phyloP scores from a whole-genome alignment of 2,113 vertebrate genomes.

The Sturnus vulgaris region DNA sequence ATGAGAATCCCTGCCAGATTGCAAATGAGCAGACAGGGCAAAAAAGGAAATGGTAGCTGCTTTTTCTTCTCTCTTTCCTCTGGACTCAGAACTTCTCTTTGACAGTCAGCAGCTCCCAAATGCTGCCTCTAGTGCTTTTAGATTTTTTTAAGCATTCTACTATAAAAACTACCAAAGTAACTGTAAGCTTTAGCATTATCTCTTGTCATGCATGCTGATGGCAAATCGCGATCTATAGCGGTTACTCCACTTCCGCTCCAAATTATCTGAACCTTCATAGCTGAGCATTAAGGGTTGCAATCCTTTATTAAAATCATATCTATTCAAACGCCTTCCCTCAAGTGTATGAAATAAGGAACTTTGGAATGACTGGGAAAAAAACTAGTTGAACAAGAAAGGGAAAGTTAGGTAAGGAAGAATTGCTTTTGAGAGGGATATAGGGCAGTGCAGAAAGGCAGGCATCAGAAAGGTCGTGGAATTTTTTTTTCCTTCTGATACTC shows the following conservation, averaged over 20 bases:
- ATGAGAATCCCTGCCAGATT: background rate
- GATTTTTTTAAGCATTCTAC: background rate
- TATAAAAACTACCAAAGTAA: background rate
- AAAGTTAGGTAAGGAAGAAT: background rate
- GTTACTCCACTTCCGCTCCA: background rate
- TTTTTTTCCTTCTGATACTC: background rate
- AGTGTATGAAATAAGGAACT: background rate
- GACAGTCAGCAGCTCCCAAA: background rate
- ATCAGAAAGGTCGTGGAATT: background rate
- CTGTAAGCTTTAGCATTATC: background rate
- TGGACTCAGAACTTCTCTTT: background rate
- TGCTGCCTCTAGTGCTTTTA: background rate
- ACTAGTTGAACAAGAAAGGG: background rate
- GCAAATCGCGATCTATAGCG: background rate
- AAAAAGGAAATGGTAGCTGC: background rate
- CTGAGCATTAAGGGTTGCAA: background rate
- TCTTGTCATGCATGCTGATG: background rate
- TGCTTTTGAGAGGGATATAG: background rate
- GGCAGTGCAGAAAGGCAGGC: background rate
- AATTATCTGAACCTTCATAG: background rate
- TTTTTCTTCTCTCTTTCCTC: background rate
- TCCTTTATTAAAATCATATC: background rate
- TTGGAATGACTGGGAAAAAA: background rate
- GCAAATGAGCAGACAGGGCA: background rate
- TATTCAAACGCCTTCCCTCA: background rate